phyloP scores from a whole-genome alignment of 2,113 vertebrate species.

The Crotalus tigris region DNA sequence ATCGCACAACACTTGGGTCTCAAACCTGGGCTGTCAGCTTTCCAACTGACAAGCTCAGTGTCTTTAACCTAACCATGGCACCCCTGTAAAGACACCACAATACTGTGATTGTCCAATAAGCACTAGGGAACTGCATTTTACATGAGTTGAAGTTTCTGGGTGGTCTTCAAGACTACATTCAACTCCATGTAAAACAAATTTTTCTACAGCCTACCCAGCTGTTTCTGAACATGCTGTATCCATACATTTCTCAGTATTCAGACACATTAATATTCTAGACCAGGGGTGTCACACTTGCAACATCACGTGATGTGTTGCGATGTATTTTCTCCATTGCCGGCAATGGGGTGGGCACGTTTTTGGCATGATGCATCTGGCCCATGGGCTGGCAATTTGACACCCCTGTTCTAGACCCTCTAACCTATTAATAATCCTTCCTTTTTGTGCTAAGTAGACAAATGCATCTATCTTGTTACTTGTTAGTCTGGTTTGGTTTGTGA shows the following conservation, averaged over 20 bases:
- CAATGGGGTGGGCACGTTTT: no score
- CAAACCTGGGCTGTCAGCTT: no score
- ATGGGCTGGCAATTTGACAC: no score
- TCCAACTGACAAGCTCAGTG: no score
- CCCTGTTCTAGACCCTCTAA: constrained; percentile 8
- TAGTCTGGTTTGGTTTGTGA: background rate
- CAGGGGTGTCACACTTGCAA: no score
- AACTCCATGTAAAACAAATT: background rate
- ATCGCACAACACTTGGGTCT: no score
- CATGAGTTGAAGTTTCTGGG: background rate
- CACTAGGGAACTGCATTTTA: background rate
- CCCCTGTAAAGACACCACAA: background rate
- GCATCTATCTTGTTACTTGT: background rate
- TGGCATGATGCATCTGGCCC: no score
- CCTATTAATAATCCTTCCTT: constrained; percentile 1
- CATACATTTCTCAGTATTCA: constrained; percentile 32
- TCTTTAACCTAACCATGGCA: no score
- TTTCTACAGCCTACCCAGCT: constrained; percentile 24
- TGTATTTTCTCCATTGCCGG: no score
- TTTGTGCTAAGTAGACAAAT: background rate
- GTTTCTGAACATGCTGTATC: constrained; percentile 38
- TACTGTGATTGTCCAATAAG: background rate
- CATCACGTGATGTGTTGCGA: no score
- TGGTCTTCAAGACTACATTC: background rate
- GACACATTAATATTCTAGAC: constrained; percentile 36